Evolutionary conservation across 2,888 invertebrate genomes (phyloP), one percentile per base, ranked within the genome.

Genomic region (Eledone cirrhosa): DNA sequence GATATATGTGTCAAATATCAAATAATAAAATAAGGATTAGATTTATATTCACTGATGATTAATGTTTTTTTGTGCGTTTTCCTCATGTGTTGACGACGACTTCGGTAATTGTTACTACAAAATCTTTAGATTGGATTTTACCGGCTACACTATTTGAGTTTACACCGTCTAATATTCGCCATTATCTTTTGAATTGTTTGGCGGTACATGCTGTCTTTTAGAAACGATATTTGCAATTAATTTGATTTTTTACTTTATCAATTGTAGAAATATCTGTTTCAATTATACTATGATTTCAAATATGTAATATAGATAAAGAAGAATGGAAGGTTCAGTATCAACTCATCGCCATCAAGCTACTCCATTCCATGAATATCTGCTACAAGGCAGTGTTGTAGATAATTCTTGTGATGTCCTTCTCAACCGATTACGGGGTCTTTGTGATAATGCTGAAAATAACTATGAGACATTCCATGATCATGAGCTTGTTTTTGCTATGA

Each of bases 401-500:
- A 94, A 94, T 24, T 95, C 96, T 48, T 96, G 97, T 13, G 97
- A 97, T 90, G 95, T 97, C 29, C 92, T 98, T 47, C 92, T 98
- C 22, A 97, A 98, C 89, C 93, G 97, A 82, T 92, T 98, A 22
- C 93, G 97, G 85, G 98, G 98, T 1, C 92, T 98, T 11, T 98
- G 98, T 90, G 98, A 98, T 87, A 89, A 90, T 84, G 88, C 90
- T 5, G 92, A 97, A 87, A 94, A 94, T 78, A 95, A 95, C 4
- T 96, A 96, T 0, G 97, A 98, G 90, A 94, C 94, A 0, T 98
- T 98, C 90, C 94, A 96, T 88, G 98, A 98, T 90, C 95, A 97
- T 89, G 98, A 98, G 93, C 94, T 97, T 88, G 97, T 91, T 63
- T 92, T 89, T 81, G 85, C 87, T 48, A 86, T 91, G 41, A 87